Evolutionary conservation across 2,888 invertebrate species (phyloP).

Genomic region (Thereva unica): DNA sequence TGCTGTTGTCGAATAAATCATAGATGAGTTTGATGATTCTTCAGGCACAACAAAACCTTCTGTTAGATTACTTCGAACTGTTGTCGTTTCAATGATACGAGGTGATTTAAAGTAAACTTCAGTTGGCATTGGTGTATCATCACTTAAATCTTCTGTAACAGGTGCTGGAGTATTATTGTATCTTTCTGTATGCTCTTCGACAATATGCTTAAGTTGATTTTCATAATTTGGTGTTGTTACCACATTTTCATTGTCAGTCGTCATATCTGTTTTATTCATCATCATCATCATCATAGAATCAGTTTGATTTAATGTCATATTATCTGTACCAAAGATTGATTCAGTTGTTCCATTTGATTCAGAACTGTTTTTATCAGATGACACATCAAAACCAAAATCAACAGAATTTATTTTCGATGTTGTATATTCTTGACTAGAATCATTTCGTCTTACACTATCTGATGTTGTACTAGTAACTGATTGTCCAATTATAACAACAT

Average conservation of each 20-base stretch:
- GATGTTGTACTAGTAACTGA: conserved; percentile 13
- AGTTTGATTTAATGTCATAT: too few species aligned
- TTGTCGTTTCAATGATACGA: conserved; percentile 18
- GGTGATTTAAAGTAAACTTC: conserved; percentile 43
- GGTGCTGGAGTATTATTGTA: conserved; percentile 40
- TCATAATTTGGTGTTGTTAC: neutral
- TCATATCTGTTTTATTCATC: too few species aligned
- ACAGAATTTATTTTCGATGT: neutral
- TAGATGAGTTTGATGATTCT: conserved; percentile 30
- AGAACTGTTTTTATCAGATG: neutral
- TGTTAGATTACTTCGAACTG: conserved; percentile 36
- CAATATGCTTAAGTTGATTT: neutral
- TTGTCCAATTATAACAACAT: conserved; percentile 7
- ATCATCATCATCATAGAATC: too few species aligned
- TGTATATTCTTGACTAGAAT: conserved; percentile 14
- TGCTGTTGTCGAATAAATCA: conserved; percentile 42
- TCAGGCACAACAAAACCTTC: conserved; percentile 39
- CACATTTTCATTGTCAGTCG: neutral
- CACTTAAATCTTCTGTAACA: conserved; percentile 43
- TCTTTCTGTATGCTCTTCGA: neutral
- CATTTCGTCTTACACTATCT: neutral
- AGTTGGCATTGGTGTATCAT: conserved; percentile 44
- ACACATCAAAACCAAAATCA: neutral
- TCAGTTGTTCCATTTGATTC: too few species aligned
- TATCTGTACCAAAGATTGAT: too few species aligned